Base-by-base conservation (phyloP, 1,140 invertebrate genomes). In the Euborellia annulipes region DNA sequence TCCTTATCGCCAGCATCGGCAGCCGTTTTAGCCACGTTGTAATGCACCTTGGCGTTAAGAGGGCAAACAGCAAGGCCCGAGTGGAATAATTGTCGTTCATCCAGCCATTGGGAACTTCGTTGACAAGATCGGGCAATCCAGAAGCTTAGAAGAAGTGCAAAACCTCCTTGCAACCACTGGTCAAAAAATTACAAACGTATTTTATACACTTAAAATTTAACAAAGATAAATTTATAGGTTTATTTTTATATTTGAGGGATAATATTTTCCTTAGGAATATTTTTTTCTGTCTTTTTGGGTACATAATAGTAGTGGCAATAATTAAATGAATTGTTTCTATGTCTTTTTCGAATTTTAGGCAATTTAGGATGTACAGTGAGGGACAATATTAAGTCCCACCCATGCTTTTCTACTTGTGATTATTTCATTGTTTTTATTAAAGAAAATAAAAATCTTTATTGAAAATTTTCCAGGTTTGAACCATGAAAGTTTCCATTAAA, bases 41-140 rank as follows among this genome's bases (percentile, higher is more conserved):
- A 98, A 63, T 94, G 90, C 9, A 96, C 84, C 73, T 97, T 94
- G 14, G 90, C 90, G 70, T 95, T 95, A 6, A 78, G 60, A 3
- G 86, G 85, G 57, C 86, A 91, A 37, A 91, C 79, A 27, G 65
- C 52, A 8, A 85, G 52, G 0, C 77, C 87, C 36, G 79, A 83
- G 39, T 60, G 62, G 54, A 85, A 91, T 3, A 92, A 58, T 7
- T 60, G 55, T 48, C 74, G 72, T 64, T 90, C 90, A 45, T 65
- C 77, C 34, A 70, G 69, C 90, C 90, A 94, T 40, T 91, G 77
- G 2, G 62, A 56, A 50, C 82, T 85, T 54, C 89, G 72, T 50
- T 79, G 65, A 49, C 73, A 71, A 8, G 78, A 78, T 54, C 75
- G 71, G 13, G 73, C 30, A n/a, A 65, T 58, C 52, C 79, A 79